A percentile compares a stretch with the other conserved stretches of the same genome.
Conservation (phyloP, 1,140 invertebrate genomes). For the Scylla paramamosain region DNA sequence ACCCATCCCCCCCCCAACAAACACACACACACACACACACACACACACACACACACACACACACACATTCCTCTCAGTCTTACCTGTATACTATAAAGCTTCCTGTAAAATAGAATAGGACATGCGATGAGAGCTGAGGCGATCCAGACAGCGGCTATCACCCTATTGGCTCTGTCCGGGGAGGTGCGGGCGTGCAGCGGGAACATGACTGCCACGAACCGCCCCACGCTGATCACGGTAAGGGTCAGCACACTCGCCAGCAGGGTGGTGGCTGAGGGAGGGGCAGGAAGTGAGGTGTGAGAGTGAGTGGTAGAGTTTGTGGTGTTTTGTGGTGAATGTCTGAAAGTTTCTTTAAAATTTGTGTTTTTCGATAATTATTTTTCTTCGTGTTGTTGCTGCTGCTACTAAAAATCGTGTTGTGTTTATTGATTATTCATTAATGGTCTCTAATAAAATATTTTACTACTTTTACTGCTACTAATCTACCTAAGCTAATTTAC, state of each 20-base stretch:
- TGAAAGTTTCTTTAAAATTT: too few relatives aligned
- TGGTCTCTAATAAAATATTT: too few relatives aligned
- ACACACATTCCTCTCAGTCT: not conserved
- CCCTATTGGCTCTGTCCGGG: conserved; percentile 79
- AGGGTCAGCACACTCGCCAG: conserved; percentile 81
- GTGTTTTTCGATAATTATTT: too few relatives aligned
- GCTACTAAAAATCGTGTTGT: too few relatives aligned
- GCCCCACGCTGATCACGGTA: conserved; percentile 81
- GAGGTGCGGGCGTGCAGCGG: conserved; percentile 81
- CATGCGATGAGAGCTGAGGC: conserved; percentile 79
- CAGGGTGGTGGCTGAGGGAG: conserved; percentile 80
- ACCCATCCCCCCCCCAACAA: not conserved
- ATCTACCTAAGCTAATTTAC: not conserved
- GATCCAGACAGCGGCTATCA: conserved; percentile 81
- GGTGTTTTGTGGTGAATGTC: too few relatives aligned
- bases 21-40: not conserved
- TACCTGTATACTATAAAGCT: conserved; percentile 79
- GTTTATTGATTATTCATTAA: too few relatives aligned
- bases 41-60: not conserved
- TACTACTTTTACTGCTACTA: not conserved
- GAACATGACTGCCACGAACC: conserved; percentile 82
- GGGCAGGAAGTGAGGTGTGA: not conserved
- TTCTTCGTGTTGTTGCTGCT: too few relatives aligned
- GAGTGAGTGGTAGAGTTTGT: too few relatives aligned
- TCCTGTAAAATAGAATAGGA: conserved; percentile 80